phyloP scores from a whole-genome alignment of 64 coral and sea anemone species.

The Anthopleura sola region DNA sequence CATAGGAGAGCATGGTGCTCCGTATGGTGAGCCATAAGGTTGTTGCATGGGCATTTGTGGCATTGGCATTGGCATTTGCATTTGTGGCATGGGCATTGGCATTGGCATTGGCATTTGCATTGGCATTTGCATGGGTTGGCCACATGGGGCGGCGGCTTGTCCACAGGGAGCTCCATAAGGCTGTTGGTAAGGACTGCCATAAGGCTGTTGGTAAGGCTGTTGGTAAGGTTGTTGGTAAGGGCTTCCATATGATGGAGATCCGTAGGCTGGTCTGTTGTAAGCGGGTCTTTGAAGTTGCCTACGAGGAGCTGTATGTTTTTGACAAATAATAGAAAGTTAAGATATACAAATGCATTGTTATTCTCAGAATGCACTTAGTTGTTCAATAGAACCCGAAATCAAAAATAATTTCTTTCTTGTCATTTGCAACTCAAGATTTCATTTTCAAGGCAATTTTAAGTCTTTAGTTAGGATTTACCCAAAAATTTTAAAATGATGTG shows the following conservation, averaged over 20 bases:
- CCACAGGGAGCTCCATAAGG: background rate
- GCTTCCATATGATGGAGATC: background rate
- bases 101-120: background rate
- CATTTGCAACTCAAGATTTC: no score
- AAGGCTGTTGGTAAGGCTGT: background rate
- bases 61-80: constrained; percentile 22
- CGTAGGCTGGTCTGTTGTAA: background rate
- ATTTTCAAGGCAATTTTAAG: no score
- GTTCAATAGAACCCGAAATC: no score
- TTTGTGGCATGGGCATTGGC: constrained; percentile 15
- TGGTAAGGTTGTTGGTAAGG: background rate
- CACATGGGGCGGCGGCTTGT: no score
- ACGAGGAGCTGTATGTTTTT: background rate
- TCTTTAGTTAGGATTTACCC: no score
- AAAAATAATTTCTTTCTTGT: no score
- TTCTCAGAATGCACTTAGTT: background rate
- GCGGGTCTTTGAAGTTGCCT: background rate
- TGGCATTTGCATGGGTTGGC: background rate
- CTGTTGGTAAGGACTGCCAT: background rate
- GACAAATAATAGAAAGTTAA: background rate
- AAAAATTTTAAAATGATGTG: no score
- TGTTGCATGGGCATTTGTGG: constrained; percentile 17
- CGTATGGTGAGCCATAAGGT: background rate
- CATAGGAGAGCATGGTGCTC: background rate
- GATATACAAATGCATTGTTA: background rate